Evolutionary conservation across 2,113 vertebrate genomes (phyloP).

Genomic region (Sebastes fasciatus): DNA sequence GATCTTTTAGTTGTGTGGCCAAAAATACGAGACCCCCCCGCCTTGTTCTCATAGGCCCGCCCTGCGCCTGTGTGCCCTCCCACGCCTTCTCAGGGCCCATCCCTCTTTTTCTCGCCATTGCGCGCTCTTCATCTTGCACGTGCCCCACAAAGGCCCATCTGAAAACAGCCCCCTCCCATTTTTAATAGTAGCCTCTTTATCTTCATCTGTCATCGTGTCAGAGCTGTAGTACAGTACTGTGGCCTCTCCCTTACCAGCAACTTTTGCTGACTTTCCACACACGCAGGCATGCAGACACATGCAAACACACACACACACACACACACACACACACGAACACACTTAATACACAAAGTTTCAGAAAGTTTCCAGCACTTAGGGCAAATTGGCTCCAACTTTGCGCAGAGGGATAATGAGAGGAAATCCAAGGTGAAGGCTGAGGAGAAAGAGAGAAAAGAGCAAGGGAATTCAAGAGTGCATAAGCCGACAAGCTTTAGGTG

Average conservation of each 20-base stretch:
- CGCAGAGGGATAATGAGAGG: slow-evolving; percentile 67
- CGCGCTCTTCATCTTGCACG: slow-evolving; percentile 67
- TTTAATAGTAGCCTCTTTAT: slow-evolving; percentile 81
- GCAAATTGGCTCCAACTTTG: slow-evolving; percentile 65
- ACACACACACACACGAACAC: slow-evolving; percentile 16
- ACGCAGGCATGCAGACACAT: slow-evolving; percentile 33
- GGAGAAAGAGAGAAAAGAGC: slow-evolving; percentile 49
- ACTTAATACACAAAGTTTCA: slow-evolving; percentile 43
- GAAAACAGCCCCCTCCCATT: slow-evolving; percentile 69
- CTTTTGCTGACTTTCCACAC: slow-evolving; percentile 55
- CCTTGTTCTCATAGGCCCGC: slow-evolving; percentile 38
- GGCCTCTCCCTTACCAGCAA: slow-evolving; percentile 61
- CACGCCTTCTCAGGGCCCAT: slow-evolving; percentile 42
- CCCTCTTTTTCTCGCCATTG: slow-evolving; percentile 73
- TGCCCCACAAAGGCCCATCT: slow-evolving; percentile 63
- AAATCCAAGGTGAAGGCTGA: slow-evolving; percentile 70
- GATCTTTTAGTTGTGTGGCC: slow-evolving; percentile 46
- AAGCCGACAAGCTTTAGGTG: slow-evolving; percentile 63
- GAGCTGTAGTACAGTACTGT: slow-evolving; percentile 60
- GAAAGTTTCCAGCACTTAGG: slow-evolving; percentile 66
- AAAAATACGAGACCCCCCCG: slow-evolving; percentile 45
- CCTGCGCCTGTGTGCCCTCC: slow-evolving; percentile 48
- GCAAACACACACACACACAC: slow-evolving; percentile 1
- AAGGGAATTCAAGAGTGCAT: slow-evolving; percentile 51
- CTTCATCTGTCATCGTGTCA: slow-evolving; percentile 82